Evolutionary conservation across 2,888 invertebrate genomes (phyloP).

Genomic region (Eupithecia tripunctaria): DNA sequence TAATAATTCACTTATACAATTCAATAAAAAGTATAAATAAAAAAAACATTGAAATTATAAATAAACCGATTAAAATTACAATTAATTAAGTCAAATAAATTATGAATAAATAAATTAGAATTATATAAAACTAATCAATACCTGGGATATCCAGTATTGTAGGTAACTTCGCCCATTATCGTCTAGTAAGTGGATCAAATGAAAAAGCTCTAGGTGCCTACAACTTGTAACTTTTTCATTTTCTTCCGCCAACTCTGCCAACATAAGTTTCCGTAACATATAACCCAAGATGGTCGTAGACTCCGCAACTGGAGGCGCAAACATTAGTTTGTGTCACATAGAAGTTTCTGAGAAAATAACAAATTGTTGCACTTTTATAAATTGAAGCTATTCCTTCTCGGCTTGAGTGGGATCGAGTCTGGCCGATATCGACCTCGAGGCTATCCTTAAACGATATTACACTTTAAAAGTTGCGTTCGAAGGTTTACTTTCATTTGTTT

Average conservation of each 20-base stretch:
- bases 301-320: constrained; percentile 25
- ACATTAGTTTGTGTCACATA: constrained; percentile 30
- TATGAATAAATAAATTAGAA: no score
- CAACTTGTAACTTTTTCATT: background rate
- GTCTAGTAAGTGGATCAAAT: background rate
- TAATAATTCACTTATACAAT: no score
- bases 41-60: no score
- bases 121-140: background rate
- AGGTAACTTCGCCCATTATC: no score
- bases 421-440: background rate
- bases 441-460: background rate
- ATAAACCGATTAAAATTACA: no score
- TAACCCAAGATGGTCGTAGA: constrained; percentile 16
- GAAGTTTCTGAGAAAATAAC: constrained; percentile 21
- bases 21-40: no score
- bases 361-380: constrained; percentile 19
- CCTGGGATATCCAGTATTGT: no score
- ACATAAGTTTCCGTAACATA: constrained; percentile 25
- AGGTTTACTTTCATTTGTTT: background rate
- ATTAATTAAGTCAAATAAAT: no score
- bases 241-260: background rate
- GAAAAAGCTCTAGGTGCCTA: background rate
- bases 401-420: background rate
- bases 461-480: background rate
- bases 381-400: constrained; percentile 12